Percentiles rank a stretch among this genome's conserved stretches.
Evolutionary conservation across 2,888 invertebrate species (phyloP).

Genomic region (Leptopilina syphax): DNA sequence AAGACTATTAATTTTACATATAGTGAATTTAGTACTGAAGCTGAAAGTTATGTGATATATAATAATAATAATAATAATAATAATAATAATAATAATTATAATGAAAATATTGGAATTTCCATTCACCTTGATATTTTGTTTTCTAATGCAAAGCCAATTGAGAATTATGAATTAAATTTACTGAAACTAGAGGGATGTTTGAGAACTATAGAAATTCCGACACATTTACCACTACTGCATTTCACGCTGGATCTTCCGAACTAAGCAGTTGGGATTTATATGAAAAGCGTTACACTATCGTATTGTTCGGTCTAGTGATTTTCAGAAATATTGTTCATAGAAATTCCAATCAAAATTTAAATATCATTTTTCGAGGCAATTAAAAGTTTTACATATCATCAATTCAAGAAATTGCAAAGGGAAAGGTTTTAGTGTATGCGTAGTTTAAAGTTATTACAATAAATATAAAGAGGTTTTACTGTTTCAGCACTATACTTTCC

Average conservation of each 20-base stretch:
- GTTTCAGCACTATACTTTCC: constrained; percentile 73
- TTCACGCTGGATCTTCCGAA: constrained; percentile 12
- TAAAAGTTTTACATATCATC: not conserved
- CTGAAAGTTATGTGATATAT: too few species aligned
- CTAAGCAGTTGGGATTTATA: not conserved
- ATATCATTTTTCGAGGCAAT: not conserved
- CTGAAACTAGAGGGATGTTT: not conserved
- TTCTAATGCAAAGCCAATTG: not conserved
- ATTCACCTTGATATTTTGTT: not conserved
- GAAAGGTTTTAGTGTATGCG: too few species aligned
- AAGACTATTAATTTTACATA: too few species aligned
- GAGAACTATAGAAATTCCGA: not conserved
- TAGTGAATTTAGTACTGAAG: too few species aligned
- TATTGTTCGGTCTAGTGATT: constrained; percentile 4
- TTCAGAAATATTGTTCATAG: not conserved
- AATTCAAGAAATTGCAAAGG: not conserved
- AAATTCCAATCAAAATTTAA: not conserved
- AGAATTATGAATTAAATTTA: constrained; percentile 9
- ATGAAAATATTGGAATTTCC: too few species aligned
- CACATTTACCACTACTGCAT: not conserved
- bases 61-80: too few species aligned
- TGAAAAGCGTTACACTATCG: not conserved
- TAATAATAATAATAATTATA: too few species aligned
- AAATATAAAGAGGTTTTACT: not conserved
- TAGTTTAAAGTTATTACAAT: too few species aligned